Evolutionary conservation across 2,888 invertebrate genomes (phyloP).

Genomic region (Catocala sponsa): DNA sequence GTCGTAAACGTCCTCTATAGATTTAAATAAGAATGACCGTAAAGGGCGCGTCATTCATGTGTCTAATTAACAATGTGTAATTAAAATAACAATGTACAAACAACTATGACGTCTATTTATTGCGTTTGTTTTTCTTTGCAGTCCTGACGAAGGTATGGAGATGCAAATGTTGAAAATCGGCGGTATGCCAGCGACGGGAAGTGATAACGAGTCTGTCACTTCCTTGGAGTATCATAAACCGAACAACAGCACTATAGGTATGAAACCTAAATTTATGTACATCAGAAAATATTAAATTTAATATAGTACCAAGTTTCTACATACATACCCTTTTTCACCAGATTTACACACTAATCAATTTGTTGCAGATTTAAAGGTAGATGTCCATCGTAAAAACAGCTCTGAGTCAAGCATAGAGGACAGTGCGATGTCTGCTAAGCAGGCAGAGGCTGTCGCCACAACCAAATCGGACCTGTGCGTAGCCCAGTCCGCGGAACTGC

Average conservation of each 20-base stretch:
- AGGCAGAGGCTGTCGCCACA: slow-evolving; percentile 68
- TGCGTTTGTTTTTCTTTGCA: slow-evolving; percentile 55
- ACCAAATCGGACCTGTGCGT: slow-evolving; percentile 80
- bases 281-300: too few species aligned
- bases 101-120: too few species aligned
- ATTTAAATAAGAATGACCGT: too few species aligned
- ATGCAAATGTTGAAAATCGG: slow-evolving; percentile 90
- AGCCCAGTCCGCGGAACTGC: slow-evolving; percentile 63
- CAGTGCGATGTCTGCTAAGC: slow-evolving; percentile 83
- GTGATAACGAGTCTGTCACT: slow-evolving; percentile 90
- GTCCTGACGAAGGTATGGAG: slow-evolving; percentile 94
- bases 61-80: too few species aligned
- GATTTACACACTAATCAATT: slow-evolving; percentile 12
- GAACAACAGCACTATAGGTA: slow-evolving; percentile 91
- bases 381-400: slow-evolving; percentile 97
- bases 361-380: slow-evolving; percentile 94
- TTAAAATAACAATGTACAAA: too few species aligned
- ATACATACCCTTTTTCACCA: background rate
- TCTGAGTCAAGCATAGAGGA: slow-evolving; percentile 95
- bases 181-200: slow-evolving; percentile 79
- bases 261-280: slow-evolving; percentile 7
- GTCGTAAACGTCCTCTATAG: too few species aligned
- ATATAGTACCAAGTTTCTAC: too few species aligned
- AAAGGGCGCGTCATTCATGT: too few species aligned
- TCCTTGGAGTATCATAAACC: slow-evolving; percentile 90